Evolutionary conservation across 2,888 invertebrate species (phyloP), one percentile per base, ranked within the genome.

Genomic region (Conops quadrifasciatus): DNA sequence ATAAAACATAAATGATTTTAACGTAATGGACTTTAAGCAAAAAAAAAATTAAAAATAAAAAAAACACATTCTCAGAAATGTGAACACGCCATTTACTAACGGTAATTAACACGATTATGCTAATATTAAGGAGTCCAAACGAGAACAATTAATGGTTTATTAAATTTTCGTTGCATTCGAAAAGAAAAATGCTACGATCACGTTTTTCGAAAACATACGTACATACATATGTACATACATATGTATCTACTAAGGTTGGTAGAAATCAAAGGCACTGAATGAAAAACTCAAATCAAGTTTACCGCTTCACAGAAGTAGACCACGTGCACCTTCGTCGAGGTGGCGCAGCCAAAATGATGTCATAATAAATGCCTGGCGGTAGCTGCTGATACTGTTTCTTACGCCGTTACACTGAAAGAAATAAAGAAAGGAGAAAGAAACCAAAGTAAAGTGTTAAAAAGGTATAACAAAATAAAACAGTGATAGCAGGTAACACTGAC

Each of bases 241-340:
- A n/a, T n/a, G n/a, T n/a, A 36, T 36, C 36, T 36, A 36, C 5
- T 36, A 36, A 36, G 9, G 36, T 36, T 36, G 36, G n/a, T 7
- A 43, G 15, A 58, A 58, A 58, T 58, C 58, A 28, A 58, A 58
- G n/a, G n/a, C n/a, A 26, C 26, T 58, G 58, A 56, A n/a, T n/a
- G n/a, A n/a, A n/a, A n/a, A n/a, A 69, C 60, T 62, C 49, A 51
- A 62, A 51, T 36, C 21, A 36, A 15, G 62, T 69, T 62, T 60
- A 68, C 21, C 51, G 45, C 47, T 69, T 69, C 60, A 69, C 62
- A 69, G 69, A 69, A 69, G 21, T 69, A 51, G 69, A 62, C 47
- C 65, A 51, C 67, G 67, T 24, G 67, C 49, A 30, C 43, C 11
- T 13, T 16, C 45, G 53, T 13, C 2, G 7, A 58, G 24, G 58